Conservation (phyloP, 2,888 invertebrate genomes). For the Philaethria dido region DNA sequence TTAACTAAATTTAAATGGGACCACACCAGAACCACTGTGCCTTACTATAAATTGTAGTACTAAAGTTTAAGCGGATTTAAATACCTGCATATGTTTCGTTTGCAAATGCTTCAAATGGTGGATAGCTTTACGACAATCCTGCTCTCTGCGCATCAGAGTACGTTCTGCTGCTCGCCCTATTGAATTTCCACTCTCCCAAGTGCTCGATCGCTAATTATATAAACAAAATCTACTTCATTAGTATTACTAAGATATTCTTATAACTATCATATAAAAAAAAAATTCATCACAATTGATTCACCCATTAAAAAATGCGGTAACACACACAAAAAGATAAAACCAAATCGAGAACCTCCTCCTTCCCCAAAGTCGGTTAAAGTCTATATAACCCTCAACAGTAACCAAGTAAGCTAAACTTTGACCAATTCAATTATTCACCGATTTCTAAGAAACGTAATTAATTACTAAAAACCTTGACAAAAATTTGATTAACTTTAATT, state of each 20-base stretch:
- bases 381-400: no score
- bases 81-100: conserved; percentile 73
- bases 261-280: no score
- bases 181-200: conserved; percentile 65
- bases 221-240: background rate
- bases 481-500: conserved; percentile 2
- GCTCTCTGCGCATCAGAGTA: conserved; percentile 71
- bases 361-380: no score
- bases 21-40: no score
- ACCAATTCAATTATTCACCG: background rate
- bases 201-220: conserved; percentile 56
- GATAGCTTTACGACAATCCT: conserved; percentile 77
- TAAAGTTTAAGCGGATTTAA: background rate
- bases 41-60: no score
- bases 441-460: background rate
- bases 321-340: no score
- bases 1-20: no score
- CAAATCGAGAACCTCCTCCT: no score
- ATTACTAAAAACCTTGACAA: background rate
- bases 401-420: background rate
- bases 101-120: conserved; percentile 76
- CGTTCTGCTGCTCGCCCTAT: conserved; percentile 73
- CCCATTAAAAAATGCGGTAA: no score
- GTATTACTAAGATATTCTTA: background rate
- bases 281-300: no score